A percentile compares a stretch with the other conserved stretches of the same genome.
phyloP scores from a whole-genome alignment of 2,888 invertebrate genomes.

The Phaonia tiefii region DNA sequence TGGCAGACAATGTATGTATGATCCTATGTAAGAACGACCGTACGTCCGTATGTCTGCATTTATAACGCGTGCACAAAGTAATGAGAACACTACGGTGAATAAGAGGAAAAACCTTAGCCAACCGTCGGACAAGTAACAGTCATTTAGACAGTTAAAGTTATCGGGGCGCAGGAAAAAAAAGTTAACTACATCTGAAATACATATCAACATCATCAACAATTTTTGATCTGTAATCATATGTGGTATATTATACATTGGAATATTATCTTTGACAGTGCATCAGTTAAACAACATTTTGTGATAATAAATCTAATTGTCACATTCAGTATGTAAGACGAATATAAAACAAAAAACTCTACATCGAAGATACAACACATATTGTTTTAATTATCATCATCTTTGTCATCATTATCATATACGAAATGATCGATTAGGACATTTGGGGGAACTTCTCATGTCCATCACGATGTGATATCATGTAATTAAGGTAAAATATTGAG shows the following conservation, averaged over 20 bases:
- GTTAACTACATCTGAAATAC: conserved; percentile 1
- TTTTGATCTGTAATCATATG: conserved; percentile 62
- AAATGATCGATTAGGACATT: conserved; percentile 17
- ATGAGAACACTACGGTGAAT: conserved; percentile 67
- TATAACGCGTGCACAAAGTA: conserved; percentile 69
- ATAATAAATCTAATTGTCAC: conserved; percentile 81
- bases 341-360: background rate
- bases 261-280: conserved; percentile 70
- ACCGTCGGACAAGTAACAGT: conserved; percentile 54
- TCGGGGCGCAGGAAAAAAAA: conserved; percentile 25
- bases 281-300: conserved; percentile 74
- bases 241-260: conserved; percentile 52
- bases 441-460: background rate
- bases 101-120: conserved; percentile 52
- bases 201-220: conserved; percentile 53
- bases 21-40: conserved; percentile 28
- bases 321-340: conserved; percentile 67
- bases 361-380: background rate
- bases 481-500: conserved; percentile 5
- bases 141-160: conserved; percentile 64
- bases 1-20: conserved; percentile 38
- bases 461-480: conserved; percentile 15
- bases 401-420: background rate
- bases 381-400: background rate
- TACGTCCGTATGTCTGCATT: conserved; percentile 59